Conservation (phyloP, 2,797 vertebrate species). For the Pagetopsis macropterus region DNA sequence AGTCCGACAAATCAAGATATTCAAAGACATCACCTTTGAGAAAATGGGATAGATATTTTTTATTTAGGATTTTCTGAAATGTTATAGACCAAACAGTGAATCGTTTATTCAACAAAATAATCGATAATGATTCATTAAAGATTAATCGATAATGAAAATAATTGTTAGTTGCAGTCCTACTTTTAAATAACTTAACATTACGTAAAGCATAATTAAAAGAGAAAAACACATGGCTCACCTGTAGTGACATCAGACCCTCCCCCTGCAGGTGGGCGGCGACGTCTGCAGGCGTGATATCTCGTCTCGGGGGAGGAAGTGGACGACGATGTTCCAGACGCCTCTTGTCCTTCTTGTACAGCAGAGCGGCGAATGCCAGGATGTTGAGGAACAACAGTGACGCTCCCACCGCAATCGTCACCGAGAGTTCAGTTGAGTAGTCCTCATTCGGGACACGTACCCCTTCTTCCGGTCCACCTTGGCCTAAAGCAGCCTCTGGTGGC, state of each 20-base stretch:
- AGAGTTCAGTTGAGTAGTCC: constrained; percentile 95
- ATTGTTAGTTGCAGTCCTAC: neutral
- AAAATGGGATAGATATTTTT: too few species aligned
- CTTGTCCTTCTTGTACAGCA: constrained; percentile 98
- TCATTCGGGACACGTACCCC: constrained; percentile 88
- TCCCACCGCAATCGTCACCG: constrained; percentile 95
- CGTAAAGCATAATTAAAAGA: neutral
- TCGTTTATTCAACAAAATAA: too few species aligned
- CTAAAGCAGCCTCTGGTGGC: constrained; percentile 86
- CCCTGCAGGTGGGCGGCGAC: constrained; percentile 92
- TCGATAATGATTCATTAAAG: too few species aligned
- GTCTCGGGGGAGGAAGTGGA: constrained; percentile 78
- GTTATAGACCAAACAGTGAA: too few species aligned
- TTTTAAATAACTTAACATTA: neutral
- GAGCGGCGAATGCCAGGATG: constrained; percentile 93
- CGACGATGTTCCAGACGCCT: constrained; percentile 92
- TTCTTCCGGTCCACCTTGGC: constrained; percentile 83
- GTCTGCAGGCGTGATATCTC: constrained; percentile 87
- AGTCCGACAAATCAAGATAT: too few species aligned
- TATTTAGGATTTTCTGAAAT: too few species aligned
- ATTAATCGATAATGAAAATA: too few species aligned
- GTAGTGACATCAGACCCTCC: constrained; percentile 94
- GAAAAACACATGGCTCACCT: constrained; percentile 71
- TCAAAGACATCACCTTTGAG: too few species aligned
- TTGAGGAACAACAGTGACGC: constrained; percentile 95